These are phyloP conservation scores for Euclidia mi DNA, from an alignment of 2,888 invertebrate species.

Conservation along the genomic window DNA sequence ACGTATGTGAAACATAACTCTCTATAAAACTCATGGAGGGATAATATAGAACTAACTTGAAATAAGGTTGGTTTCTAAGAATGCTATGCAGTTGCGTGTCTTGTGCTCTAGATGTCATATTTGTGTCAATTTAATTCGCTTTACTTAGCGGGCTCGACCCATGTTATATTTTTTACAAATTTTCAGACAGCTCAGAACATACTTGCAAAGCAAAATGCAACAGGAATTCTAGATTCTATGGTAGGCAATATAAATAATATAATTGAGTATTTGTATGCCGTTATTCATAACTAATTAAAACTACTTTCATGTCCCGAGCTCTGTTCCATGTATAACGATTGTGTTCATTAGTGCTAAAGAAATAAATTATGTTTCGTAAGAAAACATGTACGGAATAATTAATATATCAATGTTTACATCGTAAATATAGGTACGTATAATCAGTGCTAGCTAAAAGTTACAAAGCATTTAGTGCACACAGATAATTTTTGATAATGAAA, in stretches of 20 bases:
- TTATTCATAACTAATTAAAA: constrained; percentile 1
- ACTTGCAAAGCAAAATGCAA: neutral
- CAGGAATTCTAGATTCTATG: neutral
- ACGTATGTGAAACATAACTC: no score
- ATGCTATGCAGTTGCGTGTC: no score
- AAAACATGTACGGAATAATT: neutral
- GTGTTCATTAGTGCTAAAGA: constrained; percentile 8
- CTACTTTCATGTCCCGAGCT: constrained; percentile 3
- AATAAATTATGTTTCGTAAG: constrained; percentile 9
- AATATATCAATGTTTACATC: no score
- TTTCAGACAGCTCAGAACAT: constrained; percentile 6
- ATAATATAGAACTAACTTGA: no score
- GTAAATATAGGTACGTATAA: no score
- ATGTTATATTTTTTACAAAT: constrained; percentile 8
- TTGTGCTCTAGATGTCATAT: constrained; percentile 12
- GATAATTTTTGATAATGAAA: no score
- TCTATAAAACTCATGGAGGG: no score
- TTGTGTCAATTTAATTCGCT: constrained; percentile 43
- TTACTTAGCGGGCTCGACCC: constrained; percentile 12
- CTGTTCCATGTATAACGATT: constrained; percentile 1
- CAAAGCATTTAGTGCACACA: no score
- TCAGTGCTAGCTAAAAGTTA: no score
- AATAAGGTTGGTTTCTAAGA: no score
- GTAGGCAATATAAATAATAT: neutral
- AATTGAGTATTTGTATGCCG: neutral